phyloP scores from a whole-genome alignment of 2,797 vertebrate species.

The Coccyzus lansbergi region DNA sequence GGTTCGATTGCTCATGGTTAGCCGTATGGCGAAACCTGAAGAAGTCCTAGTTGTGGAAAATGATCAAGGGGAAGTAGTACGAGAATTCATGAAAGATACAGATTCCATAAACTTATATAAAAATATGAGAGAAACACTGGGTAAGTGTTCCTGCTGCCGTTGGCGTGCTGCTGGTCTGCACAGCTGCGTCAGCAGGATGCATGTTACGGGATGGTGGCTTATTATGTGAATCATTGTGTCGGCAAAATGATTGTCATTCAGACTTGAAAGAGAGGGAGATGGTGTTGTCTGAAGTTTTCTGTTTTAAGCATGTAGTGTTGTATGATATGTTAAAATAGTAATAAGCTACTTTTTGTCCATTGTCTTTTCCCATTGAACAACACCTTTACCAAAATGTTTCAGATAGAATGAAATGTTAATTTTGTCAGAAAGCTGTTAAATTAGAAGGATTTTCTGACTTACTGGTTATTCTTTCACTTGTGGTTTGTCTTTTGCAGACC shows the following conservation, averaged over 20 bases:
- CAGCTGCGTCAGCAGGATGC: not conserved
- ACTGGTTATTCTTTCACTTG: not conserved
- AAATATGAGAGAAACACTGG: slow-evolving; percentile 98
- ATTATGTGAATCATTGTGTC: not conserved
- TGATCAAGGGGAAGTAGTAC: slow-evolving; percentile 97
- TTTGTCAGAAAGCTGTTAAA: not conserved
- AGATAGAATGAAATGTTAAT: not conserved
- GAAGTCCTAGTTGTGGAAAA: slow-evolving; percentile 98
- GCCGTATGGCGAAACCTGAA: slow-evolving; percentile 98
- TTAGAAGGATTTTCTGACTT: not conserved
- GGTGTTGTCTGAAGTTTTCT: not conserved
- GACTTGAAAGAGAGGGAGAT: not conserved
- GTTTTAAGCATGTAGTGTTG: not conserved
- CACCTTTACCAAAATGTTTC: not conserved
- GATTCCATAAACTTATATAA: slow-evolving; percentile 99
- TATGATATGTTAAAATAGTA: not conserved
- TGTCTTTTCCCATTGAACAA: not conserved
- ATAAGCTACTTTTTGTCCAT: not conserved
- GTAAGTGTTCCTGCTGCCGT: slow-evolving; percentile 72
- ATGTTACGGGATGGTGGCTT: not conserved
- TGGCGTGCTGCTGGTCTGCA: not conserved
- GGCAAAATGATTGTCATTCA: not conserved
- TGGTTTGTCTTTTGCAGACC: not conserved
- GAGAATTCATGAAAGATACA: slow-evolving; percentile 99
- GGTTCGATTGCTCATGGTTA: slow-evolving; percentile 98